Evolutionary conservation across 2,888 invertebrate species (phyloP), one percentile per base, ranked within the genome.

Genomic region (Microctonus aethiopoides): DNA sequence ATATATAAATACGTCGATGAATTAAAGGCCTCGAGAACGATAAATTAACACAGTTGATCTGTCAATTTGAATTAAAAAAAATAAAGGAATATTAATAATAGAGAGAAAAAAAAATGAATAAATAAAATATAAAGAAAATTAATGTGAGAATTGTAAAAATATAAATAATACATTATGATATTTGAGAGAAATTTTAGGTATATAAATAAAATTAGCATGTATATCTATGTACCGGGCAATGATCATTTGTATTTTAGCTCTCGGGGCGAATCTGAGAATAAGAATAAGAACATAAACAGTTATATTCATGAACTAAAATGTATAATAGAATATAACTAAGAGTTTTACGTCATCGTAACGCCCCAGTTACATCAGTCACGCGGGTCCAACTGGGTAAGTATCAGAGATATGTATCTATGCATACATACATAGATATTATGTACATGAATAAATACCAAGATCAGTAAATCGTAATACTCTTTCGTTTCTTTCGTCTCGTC

Each of bases 321-420:
- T 46, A 72, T 73, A 75, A 76, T 75, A 75, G 70, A 65, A 59
- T 56, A n/a, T n/a, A n/a, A 46, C 54, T 16, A 34, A 56, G 29
- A 46, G 46, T 46, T 24, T 74, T 77, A 75, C 80, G 79, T 79
- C 81, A 82, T 77, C 77, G 79, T 80, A 80, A 80, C 82, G 82
- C 83, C 81, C 83, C 79, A 83, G 78, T 80, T 81, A 78, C 81
- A 80, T 77, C 84, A 80, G 78, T 78, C 80, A 78, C 80, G 78
- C n/a, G 74, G 73, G 80, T 76, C 60, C 74, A 76, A 77, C 80
- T 77, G 81, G 60, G 54, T 65, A 54, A 60, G 60, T 66, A 70
- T 70, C 36, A 64, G 59, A 36, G 39, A 57, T 56, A 34, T 26
- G 36, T 36, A 67, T n/a, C n/a, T n/a, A n/a, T n/a, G n/a, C n/a